These are phyloP conservation scores for Sialis lutaria DNA, from an alignment of 2,888 invertebrate species.

Conservation along the genomic window DNA sequence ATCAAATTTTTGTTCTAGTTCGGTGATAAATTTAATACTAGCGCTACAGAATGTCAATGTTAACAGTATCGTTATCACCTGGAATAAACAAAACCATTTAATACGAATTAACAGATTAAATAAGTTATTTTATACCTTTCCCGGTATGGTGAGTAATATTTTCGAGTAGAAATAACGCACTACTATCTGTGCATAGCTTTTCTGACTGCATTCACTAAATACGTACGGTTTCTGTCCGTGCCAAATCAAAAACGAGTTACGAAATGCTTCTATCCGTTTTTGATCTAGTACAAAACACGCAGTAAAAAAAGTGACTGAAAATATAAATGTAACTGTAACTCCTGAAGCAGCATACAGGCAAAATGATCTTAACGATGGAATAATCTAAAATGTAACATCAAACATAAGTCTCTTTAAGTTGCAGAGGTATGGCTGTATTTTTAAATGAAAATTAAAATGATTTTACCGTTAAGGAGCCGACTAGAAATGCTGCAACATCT, in stretches of 20 bases:
- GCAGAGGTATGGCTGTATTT: not conserved
- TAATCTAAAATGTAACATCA: constrained; percentile 31
- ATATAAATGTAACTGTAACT: constrained; percentile 56
- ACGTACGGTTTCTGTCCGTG: constrained; percentile 37
- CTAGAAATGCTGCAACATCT: constrained; percentile 61
- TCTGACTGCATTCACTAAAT: constrained; percentile 33
- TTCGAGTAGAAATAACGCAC: constrained; percentile 44
- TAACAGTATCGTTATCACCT: constrained; percentile 36
- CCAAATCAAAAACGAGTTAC: constrained; percentile 51
- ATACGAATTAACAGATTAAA: too few species aligned
- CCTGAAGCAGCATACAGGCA: constrained; percentile 66
- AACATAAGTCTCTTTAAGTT: not conserved
- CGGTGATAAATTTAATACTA: constrained; percentile 41
- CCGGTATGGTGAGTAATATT: constrained; percentile 42
- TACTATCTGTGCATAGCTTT: constrained; percentile 34
- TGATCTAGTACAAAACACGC: constrained; percentile 60
- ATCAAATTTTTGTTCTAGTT: constrained; percentile 61
- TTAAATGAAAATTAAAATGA: not conserved
- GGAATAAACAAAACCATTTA: constrained; percentile 11
- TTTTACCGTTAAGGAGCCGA: constrained; percentile 56
- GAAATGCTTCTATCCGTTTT: constrained; percentile 36
- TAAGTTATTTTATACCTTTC: constrained; percentile 31
- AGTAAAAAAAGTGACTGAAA: constrained; percentile 66
- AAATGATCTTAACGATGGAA: constrained; percentile 66
- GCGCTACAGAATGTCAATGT: constrained; percentile 40